Evolutionary conservation across 64 coral and sea anemone genomes (phyloP), one percentile per base, ranked within the genome.

Genomic region (Catalaphyllia jardinei): DNA sequence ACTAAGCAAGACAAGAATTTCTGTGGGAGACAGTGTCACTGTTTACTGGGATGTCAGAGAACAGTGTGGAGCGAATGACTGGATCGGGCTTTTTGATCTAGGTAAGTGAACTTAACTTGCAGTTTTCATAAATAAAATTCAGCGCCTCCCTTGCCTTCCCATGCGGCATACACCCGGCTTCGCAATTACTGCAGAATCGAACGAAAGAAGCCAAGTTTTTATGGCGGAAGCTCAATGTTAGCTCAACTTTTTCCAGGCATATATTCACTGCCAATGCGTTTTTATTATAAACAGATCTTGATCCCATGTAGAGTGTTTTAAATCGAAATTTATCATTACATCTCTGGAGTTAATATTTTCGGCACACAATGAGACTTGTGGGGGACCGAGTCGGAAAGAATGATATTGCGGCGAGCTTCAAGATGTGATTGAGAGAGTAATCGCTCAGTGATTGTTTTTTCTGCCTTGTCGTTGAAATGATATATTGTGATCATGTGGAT

Each of bases 1-100:
- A 86, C 52, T 96, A 93, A 96, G 95, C 62, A 96, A 96, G 79
- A 91, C 91, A 4, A 89, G 95, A 73, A 86, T 95, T 87, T 93
- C 91, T 93, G 94, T 99, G 88, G 97, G 97, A 57, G 97, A 99
- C 77, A 99, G 93, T 83, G 88, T 99, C 31, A 99, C 94, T 50
- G 91, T 99, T 69, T 99, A 95, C 51, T 99, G 97, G 93, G 93
- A 99, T 87, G 93, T 95, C 74, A 86, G 88, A 19, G 89, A 95
- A 27, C 80, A 87, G 82, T 93, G 93, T 74, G 87, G 94, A 64
- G 87, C 97, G 17, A 90, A 93, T 60, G 97, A 99, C 51, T 99
- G 97, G 97, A 99, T 99, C 73, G 97, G 97, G 10, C 84, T 99
- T 10, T 99, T 99, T 42, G 91, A 99, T 85, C 90, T 95, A 71